phyloP scores from a whole-genome alignment of 2,888 invertebrate species.

The Pseudococcus longispinus region DNA sequence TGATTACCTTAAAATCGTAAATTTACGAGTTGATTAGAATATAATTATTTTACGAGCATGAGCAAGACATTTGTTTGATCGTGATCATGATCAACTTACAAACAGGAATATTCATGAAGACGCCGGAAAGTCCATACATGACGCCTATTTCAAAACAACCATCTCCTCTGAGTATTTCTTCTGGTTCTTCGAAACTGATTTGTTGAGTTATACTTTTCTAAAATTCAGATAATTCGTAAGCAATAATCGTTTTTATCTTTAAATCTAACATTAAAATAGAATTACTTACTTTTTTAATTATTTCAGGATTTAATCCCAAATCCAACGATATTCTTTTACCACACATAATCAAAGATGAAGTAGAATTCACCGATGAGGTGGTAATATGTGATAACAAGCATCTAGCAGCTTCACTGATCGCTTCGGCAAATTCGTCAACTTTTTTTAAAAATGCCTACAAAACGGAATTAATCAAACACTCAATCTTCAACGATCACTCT shows the following conservation, averaged over 20 bases:
- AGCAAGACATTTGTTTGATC: not conserved
- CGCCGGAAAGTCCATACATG: conserved; percentile 72
- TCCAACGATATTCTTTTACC: conserved; percentile 52
- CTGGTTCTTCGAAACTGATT: conserved; percentile 47
- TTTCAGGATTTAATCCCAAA: conserved; percentile 44
- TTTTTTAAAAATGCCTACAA: conserved; percentile 39
- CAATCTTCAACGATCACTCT: not conserved
- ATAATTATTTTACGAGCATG: not conserved
- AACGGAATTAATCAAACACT: not conserved
- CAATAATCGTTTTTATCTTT: not conserved
- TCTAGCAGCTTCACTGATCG: conserved; percentile 47
- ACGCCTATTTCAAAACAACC: conserved; percentile 71
- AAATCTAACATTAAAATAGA: not conserved
- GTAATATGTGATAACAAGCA: conserved; percentile 42
- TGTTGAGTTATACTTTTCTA: conserved; percentile 31
- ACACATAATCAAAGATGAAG: conserved; percentile 49
- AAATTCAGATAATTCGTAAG: not conserved
- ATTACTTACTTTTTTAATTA: conserved; percentile 35
- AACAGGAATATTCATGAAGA: conserved; percentile 72
- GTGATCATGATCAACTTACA: conserved; percentile 65
- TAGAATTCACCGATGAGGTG: conserved; percentile 39
- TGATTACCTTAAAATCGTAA: conserved; percentile 63
- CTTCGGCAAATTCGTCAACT: conserved; percentile 48
- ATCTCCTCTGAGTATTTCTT: conserved; percentile 63
- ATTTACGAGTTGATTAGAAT: not conserved